Conservation (phyloP, 2,797 vertebrate species). For the Vultur gryphus region DNA sequence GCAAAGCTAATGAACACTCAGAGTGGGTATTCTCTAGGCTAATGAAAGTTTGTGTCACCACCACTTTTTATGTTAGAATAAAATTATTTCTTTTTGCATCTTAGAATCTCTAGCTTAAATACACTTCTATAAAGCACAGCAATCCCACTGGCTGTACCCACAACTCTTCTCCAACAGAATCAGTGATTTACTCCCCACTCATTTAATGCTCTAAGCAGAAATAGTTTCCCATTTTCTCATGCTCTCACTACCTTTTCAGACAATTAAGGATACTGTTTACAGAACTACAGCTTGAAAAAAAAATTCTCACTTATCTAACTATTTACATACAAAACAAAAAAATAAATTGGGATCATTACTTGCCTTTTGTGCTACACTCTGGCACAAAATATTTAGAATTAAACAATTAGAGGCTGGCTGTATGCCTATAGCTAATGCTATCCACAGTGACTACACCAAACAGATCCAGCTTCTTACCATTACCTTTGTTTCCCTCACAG, state of each 20-base stretch:
- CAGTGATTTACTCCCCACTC: not conserved
- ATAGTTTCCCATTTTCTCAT: not conserved
- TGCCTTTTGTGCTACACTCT: not conserved
- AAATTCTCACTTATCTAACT: not conserved
- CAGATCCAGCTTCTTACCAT: not conserved
- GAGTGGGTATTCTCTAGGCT: not conserved
- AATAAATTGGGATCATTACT: not conserved
- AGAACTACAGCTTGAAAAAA: not conserved
- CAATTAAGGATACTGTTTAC: not conserved
- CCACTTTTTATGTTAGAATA: not conserved
- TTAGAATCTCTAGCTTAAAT: not conserved
- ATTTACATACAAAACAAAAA: not conserved
- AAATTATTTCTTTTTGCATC: not conserved
- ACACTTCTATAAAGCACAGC: not conserved
- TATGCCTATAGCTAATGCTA: not conserved
- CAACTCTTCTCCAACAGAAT: not conserved
- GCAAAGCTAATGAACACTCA: not conserved
- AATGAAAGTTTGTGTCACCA: not conserved
- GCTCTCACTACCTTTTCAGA: not conserved
- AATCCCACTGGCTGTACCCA: not conserved
- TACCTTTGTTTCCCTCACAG: not conserved
- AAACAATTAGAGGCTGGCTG: not conserved
- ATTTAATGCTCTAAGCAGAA: not conserved
- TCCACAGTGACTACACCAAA: not conserved
- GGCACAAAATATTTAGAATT: not conserved